These are phyloP conservation scores for Leuciscus idus DNA, from an alignment of 2,113 vertebrate species.

Conservation along the genomic window DNA sequence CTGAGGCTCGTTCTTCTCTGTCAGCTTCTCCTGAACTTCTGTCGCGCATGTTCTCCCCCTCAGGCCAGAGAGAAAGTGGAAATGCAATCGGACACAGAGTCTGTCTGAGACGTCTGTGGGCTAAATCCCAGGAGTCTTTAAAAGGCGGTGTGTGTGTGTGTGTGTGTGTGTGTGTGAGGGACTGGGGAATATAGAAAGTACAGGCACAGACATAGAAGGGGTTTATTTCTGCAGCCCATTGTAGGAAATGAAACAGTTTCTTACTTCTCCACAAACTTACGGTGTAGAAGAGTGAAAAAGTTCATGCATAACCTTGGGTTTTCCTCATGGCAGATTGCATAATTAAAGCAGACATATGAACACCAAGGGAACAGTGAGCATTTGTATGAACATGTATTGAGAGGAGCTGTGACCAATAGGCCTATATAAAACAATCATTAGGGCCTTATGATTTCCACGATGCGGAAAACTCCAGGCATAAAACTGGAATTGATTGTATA, in stretches of 20 bases:
- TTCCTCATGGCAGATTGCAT: conserved; percentile 69
- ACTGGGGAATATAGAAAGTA: conserved; percentile 10
- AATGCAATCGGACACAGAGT: conserved; percentile 41
- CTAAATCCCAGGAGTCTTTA: conserved; percentile 50
- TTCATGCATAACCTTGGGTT: conserved; percentile 72
- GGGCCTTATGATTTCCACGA: neutral
- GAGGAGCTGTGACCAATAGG: conserved; percentile 57
- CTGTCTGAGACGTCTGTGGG: conserved; percentile 54
- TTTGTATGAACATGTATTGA: conserved; percentile 69
- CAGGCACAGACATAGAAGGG: conserved; percentile 15
- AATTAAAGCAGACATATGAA: conserved; percentile 70
- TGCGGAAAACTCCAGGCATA: neutral
- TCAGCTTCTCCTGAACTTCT: conserved; percentile 52
- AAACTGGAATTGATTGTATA: neutral
- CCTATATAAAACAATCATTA: conserved; percentile 58
- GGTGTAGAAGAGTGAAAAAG: conserved; percentile 51
- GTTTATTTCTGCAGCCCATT: conserved; percentile 31
- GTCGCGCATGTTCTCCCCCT: conserved; percentile 54
- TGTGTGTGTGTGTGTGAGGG: neutral
- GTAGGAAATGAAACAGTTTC: neutral
- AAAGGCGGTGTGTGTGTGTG: conserved; percentile 42
- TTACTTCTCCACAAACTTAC: conserved; percentile 16
- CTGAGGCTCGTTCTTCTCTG: conserved; percentile 37
- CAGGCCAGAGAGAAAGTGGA: conserved; percentile 51
- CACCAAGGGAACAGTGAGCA: conserved; percentile 61